Evolutionary conservation across 1,140 invertebrate genomes (phyloP).

Genomic region (Euura saliciscinereae): DNA sequence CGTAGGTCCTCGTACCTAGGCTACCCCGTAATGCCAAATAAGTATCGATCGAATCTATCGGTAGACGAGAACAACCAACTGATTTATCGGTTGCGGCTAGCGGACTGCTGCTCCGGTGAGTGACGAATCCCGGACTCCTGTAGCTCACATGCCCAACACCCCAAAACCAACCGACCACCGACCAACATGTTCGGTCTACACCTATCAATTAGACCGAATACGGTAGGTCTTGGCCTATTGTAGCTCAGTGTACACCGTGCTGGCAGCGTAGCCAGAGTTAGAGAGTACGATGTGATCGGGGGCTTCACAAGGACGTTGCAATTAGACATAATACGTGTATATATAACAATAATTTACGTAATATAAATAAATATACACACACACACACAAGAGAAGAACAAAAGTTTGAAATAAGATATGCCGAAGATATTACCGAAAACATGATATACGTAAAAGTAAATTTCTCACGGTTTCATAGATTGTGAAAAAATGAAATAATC

Average conservation of each 20-base stretch:
- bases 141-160: conserved; percentile 51
- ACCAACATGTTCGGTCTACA: conserved; percentile 34
- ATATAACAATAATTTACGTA: background rate
- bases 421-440: too few species aligned
- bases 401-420: too few species aligned
- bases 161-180: conserved; percentile 40
- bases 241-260: background rate
- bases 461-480: too few species aligned
- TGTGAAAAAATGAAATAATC: too few species aligned
- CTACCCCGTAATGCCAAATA: conserved; percentile 62
- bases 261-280: background rate
- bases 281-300: background rate
- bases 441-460: too few species aligned
- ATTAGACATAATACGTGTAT: background rate
- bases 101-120: conserved; percentile 60
- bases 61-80: conserved; percentile 43
- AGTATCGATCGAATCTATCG: conserved; percentile 58
- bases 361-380: background rate
- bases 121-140: conserved; percentile 57
- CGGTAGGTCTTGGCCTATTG: conserved; percentile 35
- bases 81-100: conserved; percentile 60
- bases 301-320: background rate
- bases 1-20: conserved; percentile 18
- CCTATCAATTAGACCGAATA: conserved; percentile 14
- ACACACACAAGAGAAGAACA: conserved; percentile 13